Base-by-base conservation (phyloP, 2,888 invertebrate species). In the Pollenia griseotomentosa region DNA sequence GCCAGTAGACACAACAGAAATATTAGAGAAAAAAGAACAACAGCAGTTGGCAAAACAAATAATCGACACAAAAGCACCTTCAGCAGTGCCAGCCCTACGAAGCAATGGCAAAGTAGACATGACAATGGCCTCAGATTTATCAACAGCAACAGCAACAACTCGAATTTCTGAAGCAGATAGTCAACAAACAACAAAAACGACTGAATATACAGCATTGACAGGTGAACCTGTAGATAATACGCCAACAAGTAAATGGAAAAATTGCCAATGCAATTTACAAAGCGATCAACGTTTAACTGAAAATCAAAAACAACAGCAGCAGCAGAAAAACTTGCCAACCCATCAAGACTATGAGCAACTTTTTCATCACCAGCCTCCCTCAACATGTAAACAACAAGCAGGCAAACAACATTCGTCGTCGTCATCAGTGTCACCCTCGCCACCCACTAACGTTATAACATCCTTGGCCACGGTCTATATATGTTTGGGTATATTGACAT, bases 401-500 rank as follows among this genome's bases (percentile, higher is more conserved):
- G 33, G 33, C 33, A 33, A 33, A 0, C 33, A 66, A 48, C 33
- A 57, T 16, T 12, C 11, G 12, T 2, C 14, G 16, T 12, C 11
- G 12, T 2, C 42, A 42, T 0, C 12, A 46, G 16, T 10, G 10
- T 14, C 51, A 12, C 1, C 59, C 7, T 11, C 81, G 5, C 81
- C 81, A 16, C 63, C 77, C 53, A 70, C 55, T 33, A 33, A 33
- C 61, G 61, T 66, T 53, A 81, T 82, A 59, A 80, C 87, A 63
- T 88, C 89, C 46, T 88, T 90, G 66, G 82, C 75, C 63, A 80
- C 88, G 44, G 90, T 93, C 53, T 93, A 93, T 81, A 89, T 92
- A 16, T 91, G 92, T 81, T 84, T 93, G 85, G 92, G 91, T 11
- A 90, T 91, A 8, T 89, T 92, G 16, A 90, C 92, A 44, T 88